These are phyloP conservation scores for Spilosoma lubricipeda DNA, from an alignment of 2,888 invertebrate genomes.

Conservation along the genomic window DNA sequence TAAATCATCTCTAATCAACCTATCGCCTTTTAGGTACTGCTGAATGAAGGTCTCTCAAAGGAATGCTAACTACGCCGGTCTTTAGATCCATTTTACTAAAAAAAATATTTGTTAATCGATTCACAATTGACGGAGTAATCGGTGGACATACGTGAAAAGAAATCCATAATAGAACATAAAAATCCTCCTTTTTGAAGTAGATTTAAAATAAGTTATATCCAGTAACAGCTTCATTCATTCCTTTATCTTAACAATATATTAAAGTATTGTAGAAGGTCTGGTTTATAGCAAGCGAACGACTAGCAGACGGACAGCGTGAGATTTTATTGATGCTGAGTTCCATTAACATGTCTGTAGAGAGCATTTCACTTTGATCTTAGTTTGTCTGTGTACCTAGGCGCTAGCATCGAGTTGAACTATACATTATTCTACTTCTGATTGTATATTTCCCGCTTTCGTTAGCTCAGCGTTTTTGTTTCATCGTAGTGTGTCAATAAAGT, in stretches of 20 bases:
- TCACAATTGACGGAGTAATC: background rate
- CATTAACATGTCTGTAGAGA: background rate
- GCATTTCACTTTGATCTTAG: background rate
- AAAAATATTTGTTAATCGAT: background rate
- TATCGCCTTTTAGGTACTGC: no score
- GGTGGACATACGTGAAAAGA: no score
- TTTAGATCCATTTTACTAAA: background rate
- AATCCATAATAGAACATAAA: no score
- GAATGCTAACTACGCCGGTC: no score
- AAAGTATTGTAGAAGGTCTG: background rate
- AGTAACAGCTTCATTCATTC: background rate
- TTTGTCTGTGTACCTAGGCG: background rate
- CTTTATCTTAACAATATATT: background rate
- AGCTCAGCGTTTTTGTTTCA: background rate
- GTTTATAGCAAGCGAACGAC: background rate
- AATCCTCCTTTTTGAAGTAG: no score
- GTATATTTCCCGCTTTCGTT: background rate
- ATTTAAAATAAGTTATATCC: background rate
- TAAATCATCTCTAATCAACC: no score
- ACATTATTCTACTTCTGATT: background rate
- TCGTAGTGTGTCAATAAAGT: no score
- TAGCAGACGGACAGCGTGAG: background rate
- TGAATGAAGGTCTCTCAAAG: no score
- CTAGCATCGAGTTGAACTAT: background rate
- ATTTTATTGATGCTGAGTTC: background rate